Base-by-base conservation (phyloP, 2,797 vertebrate species). In the Philypnodon macrostomus region DNA sequence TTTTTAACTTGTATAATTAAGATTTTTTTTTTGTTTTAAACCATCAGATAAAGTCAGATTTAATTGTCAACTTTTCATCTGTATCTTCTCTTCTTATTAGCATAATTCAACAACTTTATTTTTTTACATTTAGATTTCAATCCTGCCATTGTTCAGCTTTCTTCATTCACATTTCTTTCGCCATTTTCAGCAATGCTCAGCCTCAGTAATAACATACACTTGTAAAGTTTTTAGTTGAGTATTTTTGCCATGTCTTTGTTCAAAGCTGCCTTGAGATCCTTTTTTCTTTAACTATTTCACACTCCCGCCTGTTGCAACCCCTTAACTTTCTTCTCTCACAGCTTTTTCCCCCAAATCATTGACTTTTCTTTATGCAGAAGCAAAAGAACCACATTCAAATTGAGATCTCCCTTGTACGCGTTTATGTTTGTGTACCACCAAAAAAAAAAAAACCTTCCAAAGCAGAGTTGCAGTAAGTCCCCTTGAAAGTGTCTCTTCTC, bases 401-500 rank as follows among this genome's bases (percentile, higher is more conserved):
- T 72, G 70, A 86, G 81, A 87, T 75, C 76, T 87, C 79, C 6
- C 9, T 59, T 63, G 58, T 83, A 75, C 51, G 52, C 76, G 72
- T 85, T 79, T 87, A 76, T 81, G 84, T 89, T 85, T 90, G 82
- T 82, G 83, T 81, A 75, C 83, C 71, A 57, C n/a, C n/a, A n/a
- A n/a, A n/a, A n/a, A n/a, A n/a, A 78, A 71, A 83, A 86, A 77
- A 73, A 84, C 70, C 36, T 52, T 70, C 75, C 79, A 79, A 76
- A 73, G 75, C 72, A 58, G 79, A 36, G 82, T 85, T 59, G 64
- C 78, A 78, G 86, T 87, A 86, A 85, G 83, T 84, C 87, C 81
- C 82, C 84, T 85, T 90, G 87, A 90, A 91, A 88, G 82, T 88
- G 76, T 81, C 84, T 81, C 77, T 82, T 81, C 77, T 82, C 12